phyloP scores from a whole-genome alignment of 2,113 vertebrate genomes.

The Electrona antarctica region DNA sequence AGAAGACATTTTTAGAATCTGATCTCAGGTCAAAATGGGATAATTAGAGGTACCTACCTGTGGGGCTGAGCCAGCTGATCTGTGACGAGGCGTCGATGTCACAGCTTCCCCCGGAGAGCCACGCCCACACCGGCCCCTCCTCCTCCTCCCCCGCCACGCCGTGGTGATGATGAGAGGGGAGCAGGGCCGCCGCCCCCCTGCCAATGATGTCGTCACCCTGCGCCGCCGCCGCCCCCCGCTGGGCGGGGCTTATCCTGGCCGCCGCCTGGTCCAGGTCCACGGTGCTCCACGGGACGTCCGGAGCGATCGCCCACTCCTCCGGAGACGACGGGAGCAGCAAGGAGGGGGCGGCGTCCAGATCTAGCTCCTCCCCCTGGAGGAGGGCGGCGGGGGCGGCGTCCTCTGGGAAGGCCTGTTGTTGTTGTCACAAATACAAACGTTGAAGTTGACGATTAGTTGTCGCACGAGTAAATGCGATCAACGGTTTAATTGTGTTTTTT shows the following conservation, averaged over 20 bases:
- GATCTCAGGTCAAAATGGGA: no score
- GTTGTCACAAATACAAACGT: no score
- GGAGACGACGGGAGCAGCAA: no score
- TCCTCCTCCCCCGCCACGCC: constrained; percentile 71
- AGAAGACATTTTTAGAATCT: no score
- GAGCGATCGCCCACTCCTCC: neutral
- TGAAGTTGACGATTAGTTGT: no score
- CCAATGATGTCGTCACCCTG: neutral
- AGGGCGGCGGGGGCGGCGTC: no score
- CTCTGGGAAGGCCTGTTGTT: no score
- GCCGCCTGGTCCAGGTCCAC: constrained; percentile 86
- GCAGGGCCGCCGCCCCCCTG: constrained; percentile 77
- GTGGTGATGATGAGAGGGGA: constrained; percentile 67
- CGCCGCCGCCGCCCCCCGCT: no score
- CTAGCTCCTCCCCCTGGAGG: constrained; percentile 24
- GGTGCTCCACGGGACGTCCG: constrained; percentile 87
- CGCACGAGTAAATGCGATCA: no score
- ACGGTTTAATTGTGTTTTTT: no score
- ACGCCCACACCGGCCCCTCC: constrained; percentile 86
- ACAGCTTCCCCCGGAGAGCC: constrained; percentile 91
- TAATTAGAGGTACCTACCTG: constrained; percentile 55
- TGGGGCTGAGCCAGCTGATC: constrained; percentile 86
- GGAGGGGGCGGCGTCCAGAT: no score
- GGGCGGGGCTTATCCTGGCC: constrained; percentile 21
- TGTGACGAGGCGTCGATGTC: constrained; percentile 79